Conservation (phyloP, 2,888 invertebrate genomes). For the Heliconius charithonia region DNA sequence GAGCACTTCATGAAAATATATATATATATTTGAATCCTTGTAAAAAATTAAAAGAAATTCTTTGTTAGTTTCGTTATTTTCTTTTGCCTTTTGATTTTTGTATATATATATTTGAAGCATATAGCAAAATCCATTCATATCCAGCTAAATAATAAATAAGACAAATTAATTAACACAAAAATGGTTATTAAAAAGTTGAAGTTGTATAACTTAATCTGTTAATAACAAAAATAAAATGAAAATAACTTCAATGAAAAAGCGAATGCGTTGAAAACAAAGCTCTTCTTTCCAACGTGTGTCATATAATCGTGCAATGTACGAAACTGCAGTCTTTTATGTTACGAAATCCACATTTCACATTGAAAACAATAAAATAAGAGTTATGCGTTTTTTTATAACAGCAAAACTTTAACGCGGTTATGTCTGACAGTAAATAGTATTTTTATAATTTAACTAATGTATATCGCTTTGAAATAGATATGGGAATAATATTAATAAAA, state of each 20-base stretch:
- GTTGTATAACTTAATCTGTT: neutral
- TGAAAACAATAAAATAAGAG: neutral
- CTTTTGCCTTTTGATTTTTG: neutral
- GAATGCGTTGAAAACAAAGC: constrained; percentile 11
- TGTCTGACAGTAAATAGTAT: neutral
- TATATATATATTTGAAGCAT: neutral
- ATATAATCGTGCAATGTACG: constrained; percentile 11
- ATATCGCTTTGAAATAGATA: too few species aligned
- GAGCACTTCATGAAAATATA: constrained; percentile 5
- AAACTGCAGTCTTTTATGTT: neutral
- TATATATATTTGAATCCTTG: too few species aligned
- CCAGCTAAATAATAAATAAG: neutral
- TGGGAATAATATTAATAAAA: too few species aligned
- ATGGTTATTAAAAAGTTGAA: neutral
- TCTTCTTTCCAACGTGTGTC: neutral
- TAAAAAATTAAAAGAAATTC: neutral
- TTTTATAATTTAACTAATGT: too few species aligned
- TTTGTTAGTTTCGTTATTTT: neutral
- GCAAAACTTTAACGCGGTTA: neutral
- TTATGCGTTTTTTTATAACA: neutral
- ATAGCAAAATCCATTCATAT: neutral
- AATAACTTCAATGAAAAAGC: neutral
- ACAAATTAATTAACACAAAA: neutral
- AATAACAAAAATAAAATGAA: neutral
- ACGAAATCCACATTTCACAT: neutral